Evolutionary conservation across 2,888 invertebrate species (phyloP).

Genomic region (Drosophila sordidula): DNA sequence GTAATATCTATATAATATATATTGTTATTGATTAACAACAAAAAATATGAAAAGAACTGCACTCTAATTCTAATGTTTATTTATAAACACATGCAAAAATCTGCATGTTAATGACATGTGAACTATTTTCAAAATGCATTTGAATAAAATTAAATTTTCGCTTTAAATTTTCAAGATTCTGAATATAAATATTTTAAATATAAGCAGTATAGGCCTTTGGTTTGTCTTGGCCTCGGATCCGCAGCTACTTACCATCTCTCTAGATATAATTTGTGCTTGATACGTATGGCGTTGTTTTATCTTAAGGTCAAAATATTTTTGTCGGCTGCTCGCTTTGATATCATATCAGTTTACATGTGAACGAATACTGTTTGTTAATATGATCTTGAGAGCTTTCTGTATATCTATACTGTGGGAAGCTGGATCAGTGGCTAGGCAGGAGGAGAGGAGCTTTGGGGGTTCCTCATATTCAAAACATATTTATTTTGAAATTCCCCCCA

Average conservation of each 20-base stretch:
- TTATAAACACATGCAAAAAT: conserved; percentile 51
- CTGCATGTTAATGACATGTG: conserved; percentile 38
- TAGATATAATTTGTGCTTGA: no score
- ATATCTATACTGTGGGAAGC: background rate
- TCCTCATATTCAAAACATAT: no score
- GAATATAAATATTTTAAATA: background rate
- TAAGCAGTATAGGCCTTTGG: background rate
- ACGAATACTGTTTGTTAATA: conserved; percentile 1
- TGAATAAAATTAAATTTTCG: conserved; percentile 64
- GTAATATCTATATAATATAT: conserved; percentile 38
- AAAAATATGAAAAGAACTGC: conserved; percentile 45
- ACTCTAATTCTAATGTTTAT: conserved; percentile 65
- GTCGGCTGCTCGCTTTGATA: conserved; percentile 22
- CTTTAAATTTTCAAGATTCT: conserved; percentile 22
- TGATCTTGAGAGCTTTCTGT: background rate
- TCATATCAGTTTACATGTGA: conserved; percentile 26
- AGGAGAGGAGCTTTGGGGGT: no score
- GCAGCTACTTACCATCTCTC: no score
- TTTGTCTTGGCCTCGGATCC: no score
- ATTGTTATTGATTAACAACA: conserved; percentile 78
- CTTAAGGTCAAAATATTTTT: background rate
- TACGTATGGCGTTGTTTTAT: no score
- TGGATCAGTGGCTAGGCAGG: background rate
- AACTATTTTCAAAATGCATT: conserved; percentile 69
- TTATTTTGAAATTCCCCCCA: no score